Base-by-base conservation (phyloP, 2,797 vertebrate species). In the Iguana delicatissima region DNA sequence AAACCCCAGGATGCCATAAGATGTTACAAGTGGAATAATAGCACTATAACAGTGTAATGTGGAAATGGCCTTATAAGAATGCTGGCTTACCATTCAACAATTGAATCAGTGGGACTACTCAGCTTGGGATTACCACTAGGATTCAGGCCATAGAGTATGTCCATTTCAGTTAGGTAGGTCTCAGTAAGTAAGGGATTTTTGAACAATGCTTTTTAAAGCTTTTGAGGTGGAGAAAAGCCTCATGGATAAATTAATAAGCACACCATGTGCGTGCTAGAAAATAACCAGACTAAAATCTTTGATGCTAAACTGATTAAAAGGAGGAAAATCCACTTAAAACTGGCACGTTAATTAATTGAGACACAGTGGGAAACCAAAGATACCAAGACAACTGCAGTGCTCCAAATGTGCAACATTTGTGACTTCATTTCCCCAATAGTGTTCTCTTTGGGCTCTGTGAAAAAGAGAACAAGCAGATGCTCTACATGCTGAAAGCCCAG, bases 181-280 rank as follows among this genome's bases (percentile, higher is more conserved):
- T 67, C 1, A 67, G 24, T 67, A 9, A 67, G 64, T 67, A 67
- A 89, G 18, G 52, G 85, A 92, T 95, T 94, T 90, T 93, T 94
- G 93, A 93, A 96, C 95, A 95, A 77, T 8, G 95, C 67, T 92
- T 95, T 95, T 96, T 96, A 96, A 80, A 96, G 93, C 84, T 8
- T 94, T 96, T 95, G 96, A 94, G 93, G 96, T 85, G 94, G 91
- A 79, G n/a, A 22, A 55, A 94, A 94, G 74, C 87, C 94, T 94
- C 93, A 86, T 91, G 96, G 93, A 93, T 95, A 96, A 95, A 95
- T 97, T 97, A 96, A 96, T 96, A 95, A 96, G 96, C 95, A 94
- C 85, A 90, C 93, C 92, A 77, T 0, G 6, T 88, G 74, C 85
- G 92, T 94, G 94, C 77, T 90, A 94, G 96, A 89, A 96, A 97